phyloP scores from a whole-genome alignment of 2,113 vertebrate genomes.

The Glaucomys volans region DNA sequence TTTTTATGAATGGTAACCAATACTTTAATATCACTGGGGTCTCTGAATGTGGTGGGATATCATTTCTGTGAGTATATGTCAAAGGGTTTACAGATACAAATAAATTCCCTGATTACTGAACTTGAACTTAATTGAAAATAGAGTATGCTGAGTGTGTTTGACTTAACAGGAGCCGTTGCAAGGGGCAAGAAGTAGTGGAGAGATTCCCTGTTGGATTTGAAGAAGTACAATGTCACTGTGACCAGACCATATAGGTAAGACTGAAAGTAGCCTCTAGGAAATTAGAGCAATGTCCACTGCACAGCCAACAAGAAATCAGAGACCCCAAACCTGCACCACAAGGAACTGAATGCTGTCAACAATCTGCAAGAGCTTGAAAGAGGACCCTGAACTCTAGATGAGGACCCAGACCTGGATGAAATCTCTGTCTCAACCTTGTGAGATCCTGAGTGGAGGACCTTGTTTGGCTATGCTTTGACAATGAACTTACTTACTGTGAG shows the following conservation, averaged over 20 bases:
- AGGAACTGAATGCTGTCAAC: neutral
- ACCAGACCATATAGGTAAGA: neutral
- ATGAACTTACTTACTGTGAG: neutral
- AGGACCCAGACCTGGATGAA: neutral
- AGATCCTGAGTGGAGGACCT: neutral
- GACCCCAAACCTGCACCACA: neutral
- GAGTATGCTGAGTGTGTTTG: neutral
- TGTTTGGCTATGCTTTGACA: neutral
- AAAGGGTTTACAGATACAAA: neutral
- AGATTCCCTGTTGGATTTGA: neutral
- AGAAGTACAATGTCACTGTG: neutral
- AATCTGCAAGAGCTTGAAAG: neutral
- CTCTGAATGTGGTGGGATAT: neutral
- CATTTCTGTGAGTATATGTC: neutral
- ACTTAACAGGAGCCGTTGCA: neutral
- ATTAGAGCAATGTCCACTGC: neutral
- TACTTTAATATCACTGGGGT: neutral
- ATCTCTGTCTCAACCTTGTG: neutral
- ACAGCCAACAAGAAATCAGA: neutral
- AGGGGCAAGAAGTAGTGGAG: neutral
- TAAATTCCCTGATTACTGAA: neutral
- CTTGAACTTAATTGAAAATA: neutral
- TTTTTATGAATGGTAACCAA: neutral
- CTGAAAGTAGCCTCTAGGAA: neutral
- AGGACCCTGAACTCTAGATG: neutral